Base-by-base conservation (phyloP, 2,113 vertebrate genomes). In the Gallinago paraguaiae region DNA sequence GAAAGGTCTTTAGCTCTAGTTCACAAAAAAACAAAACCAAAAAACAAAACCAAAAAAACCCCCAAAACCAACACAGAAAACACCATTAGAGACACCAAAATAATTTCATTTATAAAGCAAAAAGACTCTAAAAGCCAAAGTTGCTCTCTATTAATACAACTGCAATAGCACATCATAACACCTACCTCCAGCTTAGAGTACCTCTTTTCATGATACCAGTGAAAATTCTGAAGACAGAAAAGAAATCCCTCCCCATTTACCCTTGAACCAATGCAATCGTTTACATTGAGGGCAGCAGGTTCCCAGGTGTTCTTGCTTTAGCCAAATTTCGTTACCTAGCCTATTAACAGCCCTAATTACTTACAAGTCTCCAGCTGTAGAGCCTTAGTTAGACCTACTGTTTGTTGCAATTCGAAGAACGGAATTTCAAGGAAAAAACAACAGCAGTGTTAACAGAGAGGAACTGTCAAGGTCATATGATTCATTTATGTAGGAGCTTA, bases 401-500 rank as follows among this genome's bases (percentile, higher is more conserved):
- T 78, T 82, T 79, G 39, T 30, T 48, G 59, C 33, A 15, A 70
- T 63, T 81, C 1, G 0, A 88, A 86, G 37, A 78, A 57, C 16
- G 69, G 90, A 70, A 83, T 83, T 91, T 88, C 33, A 77, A 83
- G 60, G 57, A 60, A 90, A 95, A 95, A 95, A 48, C 28, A 72
- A 20, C 59, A 77, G 75, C 76, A 74, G 28, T 35, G 12, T 68
- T 92, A 93, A 64, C 25, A 85, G 75, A 82, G 35, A 69, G 46
- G 75, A 83, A 86, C 60, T 93, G 71, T 17, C 79, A 92, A 83
- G 85, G 94, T 93, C 71, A 30, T 80, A 54, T 70, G 82, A 94
- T 87, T 93, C 41, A 90, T 88, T 88, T 80, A 83, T 86, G 35
- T 68, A 95, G 79, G 51, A 93, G 79, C 82, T 94, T 93, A 97